Evolutionary conservation across 2,888 invertebrate species (phyloP).

Genomic region (Microplitis manilae): DNA sequence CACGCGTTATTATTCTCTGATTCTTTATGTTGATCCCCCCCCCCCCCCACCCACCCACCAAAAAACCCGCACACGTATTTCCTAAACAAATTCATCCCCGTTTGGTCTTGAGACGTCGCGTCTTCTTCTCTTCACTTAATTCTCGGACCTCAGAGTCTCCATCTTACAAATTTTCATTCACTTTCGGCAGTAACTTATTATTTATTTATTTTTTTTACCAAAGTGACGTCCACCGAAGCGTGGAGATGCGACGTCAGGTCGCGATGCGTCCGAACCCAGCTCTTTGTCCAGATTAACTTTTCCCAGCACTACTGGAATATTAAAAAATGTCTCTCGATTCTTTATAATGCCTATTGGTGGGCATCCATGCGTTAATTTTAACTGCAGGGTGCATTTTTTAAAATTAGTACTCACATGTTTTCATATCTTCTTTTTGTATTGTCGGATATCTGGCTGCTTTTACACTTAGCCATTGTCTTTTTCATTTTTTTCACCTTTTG

Average conservation of each 20-base stretch:
- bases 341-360: conserved; percentile 13
- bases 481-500: not conserved
- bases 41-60: conserved; percentile 18
- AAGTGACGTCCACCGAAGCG: conserved; percentile 19
- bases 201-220: no score
- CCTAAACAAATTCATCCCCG: no score
- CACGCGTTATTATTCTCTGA: conserved; percentile 39
- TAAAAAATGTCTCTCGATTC: conserved; percentile 53
- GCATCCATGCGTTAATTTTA: conserved; percentile 29
- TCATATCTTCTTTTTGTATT: conserved; percentile 9
- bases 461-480: not conserved
- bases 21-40: conserved; percentile 35
- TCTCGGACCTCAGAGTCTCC: no score
- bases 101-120: no score
- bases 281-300: conserved; percentile 16
- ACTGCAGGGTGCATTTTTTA: conserved; percentile 28
- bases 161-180: no score
- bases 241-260: not conserved
- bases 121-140: no score
- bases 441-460: not conserved
- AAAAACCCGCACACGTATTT: no score
- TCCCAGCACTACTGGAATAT: conserved; percentile 64
- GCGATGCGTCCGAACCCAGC: not conserved
- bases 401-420: conserved; percentile 38
- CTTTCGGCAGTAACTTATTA: no score